Percentiles rank a stretch among this genome's conserved stretches.
phyloP scores from a whole-genome alignment of 2,113 vertebrate genomes.

The Numenius arquata region DNA sequence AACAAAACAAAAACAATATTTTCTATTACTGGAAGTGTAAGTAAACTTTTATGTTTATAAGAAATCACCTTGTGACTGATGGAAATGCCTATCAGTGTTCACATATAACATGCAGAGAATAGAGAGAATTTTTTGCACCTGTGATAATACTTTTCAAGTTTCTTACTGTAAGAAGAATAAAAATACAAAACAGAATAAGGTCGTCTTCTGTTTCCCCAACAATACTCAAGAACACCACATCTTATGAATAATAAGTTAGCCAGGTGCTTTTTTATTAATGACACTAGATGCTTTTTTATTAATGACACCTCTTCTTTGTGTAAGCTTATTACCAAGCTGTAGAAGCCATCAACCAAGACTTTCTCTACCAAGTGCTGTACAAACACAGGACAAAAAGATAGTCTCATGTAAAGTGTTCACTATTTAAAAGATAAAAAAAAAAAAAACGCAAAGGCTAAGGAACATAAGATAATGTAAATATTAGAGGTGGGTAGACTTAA shows the following conservation, averaged over 20 bases:
- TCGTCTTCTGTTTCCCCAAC: neutral
- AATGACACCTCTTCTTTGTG: neutral
- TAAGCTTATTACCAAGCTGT: neutral
- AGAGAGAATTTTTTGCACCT: neutral
- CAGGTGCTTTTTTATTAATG: neutral
- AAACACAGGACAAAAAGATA: neutral
- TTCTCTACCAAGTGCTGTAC: neutral
- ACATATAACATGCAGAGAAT: neutral
- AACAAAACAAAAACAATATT: neutral
- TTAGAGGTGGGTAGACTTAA: neutral
- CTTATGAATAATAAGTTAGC: neutral
- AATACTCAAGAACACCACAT: neutral
- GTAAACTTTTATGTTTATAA: neutral
- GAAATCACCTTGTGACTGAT: neutral
- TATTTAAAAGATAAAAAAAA: neutral
- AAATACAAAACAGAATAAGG: neutral
- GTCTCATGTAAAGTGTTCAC: neutral
- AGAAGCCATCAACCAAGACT: rapidly evolving
- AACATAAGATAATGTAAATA: neutral
- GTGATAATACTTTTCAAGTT: neutral
- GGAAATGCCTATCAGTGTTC: neutral
- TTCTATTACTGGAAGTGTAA: neutral
- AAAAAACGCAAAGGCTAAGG: neutral
- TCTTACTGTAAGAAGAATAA: neutral
- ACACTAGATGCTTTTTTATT: neutral